Evolutionary conservation across 2,888 invertebrate genomes (phyloP), one percentile per base, ranked within the genome.

Genomic region (Fabriciana adippe): DNA sequence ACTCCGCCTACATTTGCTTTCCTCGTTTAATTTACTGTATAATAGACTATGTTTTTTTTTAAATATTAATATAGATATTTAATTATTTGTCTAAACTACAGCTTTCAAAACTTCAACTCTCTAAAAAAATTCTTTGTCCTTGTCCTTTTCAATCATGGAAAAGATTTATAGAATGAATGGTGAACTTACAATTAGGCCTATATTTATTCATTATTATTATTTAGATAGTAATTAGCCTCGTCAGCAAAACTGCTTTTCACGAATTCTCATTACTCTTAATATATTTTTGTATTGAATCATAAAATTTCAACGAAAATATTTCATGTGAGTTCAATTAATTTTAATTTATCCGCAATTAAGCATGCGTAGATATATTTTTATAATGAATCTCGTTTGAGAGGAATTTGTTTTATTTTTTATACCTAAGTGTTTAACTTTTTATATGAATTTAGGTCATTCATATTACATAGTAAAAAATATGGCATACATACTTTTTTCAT

Each of bases 181-280:
- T 26, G 26, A 26, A 26, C 3, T 26, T 26, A 26, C 26, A 26
- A 4, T 26, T 3, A 26, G 26, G 0, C 0, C 26, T 26, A 26
- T 26, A 26, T 18, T 18, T 18, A 18, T 18, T 18, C 2, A 18
- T 18, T 18, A 18, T 55, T 55, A 18, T 18, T 18, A 18, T 18
- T 18, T 18, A 55, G 3, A 26, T 6, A 21, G 31, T 55, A 26
- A 56, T 35, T 41, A n/a, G 41, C 41, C 41, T 41, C 56, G 18
- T 11, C 21, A 2, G 18, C 35, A 45, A 54, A 63, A 54, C 26
- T 21, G 45, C 45, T 47, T 21, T n/a, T 63, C 26, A 47, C 45
- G 41, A 41, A 26, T 47, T 54, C 13, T 54, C 45, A 54, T 63
- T 45, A 63, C 18, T 45, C 13, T 63, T 45, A 47, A 54, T 59